Evolutionary conservation across 2,797 vertebrate genomes (phyloP).

Genomic region (Cygnus olor): DNA sequence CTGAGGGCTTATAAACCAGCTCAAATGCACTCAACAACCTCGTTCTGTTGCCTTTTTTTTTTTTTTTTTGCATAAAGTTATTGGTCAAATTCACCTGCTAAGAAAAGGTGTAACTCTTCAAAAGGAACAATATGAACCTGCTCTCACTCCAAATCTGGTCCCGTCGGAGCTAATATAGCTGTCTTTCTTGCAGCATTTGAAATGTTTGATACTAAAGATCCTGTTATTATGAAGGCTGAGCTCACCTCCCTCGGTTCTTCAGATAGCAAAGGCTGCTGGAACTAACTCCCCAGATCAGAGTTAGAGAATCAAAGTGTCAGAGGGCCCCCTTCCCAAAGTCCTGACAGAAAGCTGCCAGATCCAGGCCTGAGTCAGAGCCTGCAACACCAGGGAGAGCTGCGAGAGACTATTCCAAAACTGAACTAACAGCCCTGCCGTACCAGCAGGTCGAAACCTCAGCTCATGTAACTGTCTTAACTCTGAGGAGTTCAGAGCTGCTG

Average conservation of each 20-base stretch:
- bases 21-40: not conserved
- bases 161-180: not conserved
- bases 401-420: not conserved
- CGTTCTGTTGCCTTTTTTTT: not conserved
- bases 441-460: not conserved
- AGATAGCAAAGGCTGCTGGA: not conserved
- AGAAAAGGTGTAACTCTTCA: constrained; percentile 29
- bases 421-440: not conserved
- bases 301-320: not conserved
- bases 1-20: constrained; percentile 26
- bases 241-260: not conserved
- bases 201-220: constrained; percentile 11
- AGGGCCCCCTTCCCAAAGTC: not conserved
- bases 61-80: not conserved
- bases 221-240: constrained; percentile 17
- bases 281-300: not conserved
- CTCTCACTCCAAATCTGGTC: not conserved
- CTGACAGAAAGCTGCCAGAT: not conserved
- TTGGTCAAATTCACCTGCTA: constrained; percentile 9
- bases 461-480: not conserved
- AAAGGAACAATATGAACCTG: not conserved
- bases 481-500: not conserved
- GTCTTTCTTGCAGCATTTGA: not conserved
- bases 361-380: not conserved
- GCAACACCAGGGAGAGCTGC: not conserved